Conservation (phyloP, 2,113 vertebrate genomes). For the Leptodactylus fuscus region DNA sequence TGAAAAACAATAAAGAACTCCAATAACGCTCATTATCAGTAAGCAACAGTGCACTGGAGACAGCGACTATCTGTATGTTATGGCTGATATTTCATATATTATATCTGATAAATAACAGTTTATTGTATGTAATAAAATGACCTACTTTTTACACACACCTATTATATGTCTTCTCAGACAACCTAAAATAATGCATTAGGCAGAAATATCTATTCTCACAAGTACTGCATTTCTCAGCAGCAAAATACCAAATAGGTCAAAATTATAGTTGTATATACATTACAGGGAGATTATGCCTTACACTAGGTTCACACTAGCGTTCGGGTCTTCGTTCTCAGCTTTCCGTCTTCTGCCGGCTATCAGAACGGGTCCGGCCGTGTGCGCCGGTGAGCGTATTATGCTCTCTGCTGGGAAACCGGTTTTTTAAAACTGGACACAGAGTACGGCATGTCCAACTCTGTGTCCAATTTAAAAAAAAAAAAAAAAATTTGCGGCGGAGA, state of each 20-base stretch:
- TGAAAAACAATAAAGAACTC: not conserved
- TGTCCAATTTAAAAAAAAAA: too few species aligned
- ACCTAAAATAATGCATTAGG: not conserved
- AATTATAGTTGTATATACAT: not conserved
- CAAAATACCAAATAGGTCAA: constrained; percentile 4
- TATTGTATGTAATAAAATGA: constrained; percentile 28
- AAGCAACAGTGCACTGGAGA: not conserved
- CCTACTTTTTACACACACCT: not conserved
- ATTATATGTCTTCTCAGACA: not conserved
- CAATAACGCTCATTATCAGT: not conserved
- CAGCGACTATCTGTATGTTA: not conserved
- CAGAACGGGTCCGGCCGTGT: too few species aligned
- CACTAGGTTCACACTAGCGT: too few species aligned
- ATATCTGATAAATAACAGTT: not conserved
- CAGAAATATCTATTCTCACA: not conserved
- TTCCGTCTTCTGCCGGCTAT: too few species aligned
- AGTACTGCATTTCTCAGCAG: not conserved
- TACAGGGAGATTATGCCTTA: not conserved
- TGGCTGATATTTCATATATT: constrained; percentile 24
- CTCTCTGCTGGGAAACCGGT: too few species aligned
- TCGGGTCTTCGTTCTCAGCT: too few species aligned
- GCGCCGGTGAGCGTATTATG: too few species aligned
- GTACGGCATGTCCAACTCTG: too few species aligned
- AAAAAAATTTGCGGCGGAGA: too few species aligned
- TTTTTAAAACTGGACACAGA: too few species aligned